Conservation (phyloP, 2,113 vertebrate species). For the Notothenia rossii region DNA sequence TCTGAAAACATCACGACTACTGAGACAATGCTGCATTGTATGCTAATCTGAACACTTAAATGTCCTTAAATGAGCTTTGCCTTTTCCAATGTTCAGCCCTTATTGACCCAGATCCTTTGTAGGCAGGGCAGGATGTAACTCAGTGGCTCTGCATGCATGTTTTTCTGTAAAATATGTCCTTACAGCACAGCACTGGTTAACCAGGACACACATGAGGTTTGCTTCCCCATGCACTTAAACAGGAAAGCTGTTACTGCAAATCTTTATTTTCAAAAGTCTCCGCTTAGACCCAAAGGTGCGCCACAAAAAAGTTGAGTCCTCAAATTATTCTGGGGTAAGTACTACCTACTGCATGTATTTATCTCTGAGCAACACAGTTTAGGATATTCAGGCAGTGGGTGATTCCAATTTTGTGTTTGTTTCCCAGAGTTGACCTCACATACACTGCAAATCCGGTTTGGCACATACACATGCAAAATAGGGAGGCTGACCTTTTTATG, state of each 20-base stretch:
- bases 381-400: neutral
- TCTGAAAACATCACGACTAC: slow-evolving; percentile 26
- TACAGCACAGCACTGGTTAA: slow-evolving; percentile 52
- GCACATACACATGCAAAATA: neutral
- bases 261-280: slow-evolving; percentile 34
- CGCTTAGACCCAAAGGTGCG: slow-evolving; percentile 17
- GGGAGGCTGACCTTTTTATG: neutral
- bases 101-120: slow-evolving; percentile 12
- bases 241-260: slow-evolving; percentile 46
- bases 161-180: slow-evolving; percentile 20
- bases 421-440: neutral
- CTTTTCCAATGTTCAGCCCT: neutral
- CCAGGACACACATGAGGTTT: slow-evolving; percentile 54
- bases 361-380: slow-evolving; percentile 9
- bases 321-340: slow-evolving; percentile 21
- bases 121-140: slow-evolving; percentile 32
- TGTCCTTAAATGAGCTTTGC: slow-evolving; percentile 5
- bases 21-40: slow-evolving; percentile 22
- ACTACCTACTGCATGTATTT: neutral
- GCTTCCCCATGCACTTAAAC: slow-evolving; percentile 40
- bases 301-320: slow-evolving; percentile 40
- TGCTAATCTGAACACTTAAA: slow-evolving; percentile 13
- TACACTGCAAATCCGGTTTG: slow-evolving; percentile 4
- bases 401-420: neutral
- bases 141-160: slow-evolving; percentile 22